These are phyloP conservation scores for Nematolebias whitei DNA, from an alignment of 2,113 vertebrate genomes.

Conservation along the genomic window DNA sequence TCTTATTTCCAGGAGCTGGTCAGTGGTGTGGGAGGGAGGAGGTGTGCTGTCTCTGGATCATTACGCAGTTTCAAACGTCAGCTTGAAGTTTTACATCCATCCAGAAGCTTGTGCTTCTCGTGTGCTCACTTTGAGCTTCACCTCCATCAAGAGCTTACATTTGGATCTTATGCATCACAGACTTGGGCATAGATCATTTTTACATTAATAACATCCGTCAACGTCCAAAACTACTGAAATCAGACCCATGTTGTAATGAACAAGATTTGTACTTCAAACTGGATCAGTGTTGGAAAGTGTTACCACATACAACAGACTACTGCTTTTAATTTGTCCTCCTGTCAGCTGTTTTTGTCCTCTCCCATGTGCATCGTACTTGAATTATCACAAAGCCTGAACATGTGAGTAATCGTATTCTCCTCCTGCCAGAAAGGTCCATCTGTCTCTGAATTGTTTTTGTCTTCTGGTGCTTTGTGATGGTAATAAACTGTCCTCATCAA, in stretches of 20 bases:
- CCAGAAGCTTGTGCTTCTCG: no score
- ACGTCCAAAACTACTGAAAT: background rate
- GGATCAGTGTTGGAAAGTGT: background rate
- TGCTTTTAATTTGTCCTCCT: no score
- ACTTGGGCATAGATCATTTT: no score
- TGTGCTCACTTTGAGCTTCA: no score
- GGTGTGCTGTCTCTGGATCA: background rate
- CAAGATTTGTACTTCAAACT: background rate
- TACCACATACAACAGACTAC: conserved; percentile 2
- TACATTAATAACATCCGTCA: background rate
- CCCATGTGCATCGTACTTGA: background rate
- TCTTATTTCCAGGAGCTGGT: background rate
- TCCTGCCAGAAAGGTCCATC: conserved; percentile 28
- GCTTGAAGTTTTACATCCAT: no score
- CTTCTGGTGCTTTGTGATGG: conserved; percentile 63
- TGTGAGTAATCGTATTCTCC: conserved; percentile 11
- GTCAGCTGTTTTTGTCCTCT: background rate
- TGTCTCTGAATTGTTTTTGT: conserved; percentile 21
- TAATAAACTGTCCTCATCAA: conserved; percentile 76
- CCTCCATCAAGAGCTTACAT: no score
- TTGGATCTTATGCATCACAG: no score
- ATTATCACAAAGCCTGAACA: background rate
- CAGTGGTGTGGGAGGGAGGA: background rate
- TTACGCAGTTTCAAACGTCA: no score
- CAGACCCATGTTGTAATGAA: conserved; percentile 15